phyloP scores from a whole-genome alignment of 2,888 invertebrate genomes.

The Dryobotodes eremita region DNA sequence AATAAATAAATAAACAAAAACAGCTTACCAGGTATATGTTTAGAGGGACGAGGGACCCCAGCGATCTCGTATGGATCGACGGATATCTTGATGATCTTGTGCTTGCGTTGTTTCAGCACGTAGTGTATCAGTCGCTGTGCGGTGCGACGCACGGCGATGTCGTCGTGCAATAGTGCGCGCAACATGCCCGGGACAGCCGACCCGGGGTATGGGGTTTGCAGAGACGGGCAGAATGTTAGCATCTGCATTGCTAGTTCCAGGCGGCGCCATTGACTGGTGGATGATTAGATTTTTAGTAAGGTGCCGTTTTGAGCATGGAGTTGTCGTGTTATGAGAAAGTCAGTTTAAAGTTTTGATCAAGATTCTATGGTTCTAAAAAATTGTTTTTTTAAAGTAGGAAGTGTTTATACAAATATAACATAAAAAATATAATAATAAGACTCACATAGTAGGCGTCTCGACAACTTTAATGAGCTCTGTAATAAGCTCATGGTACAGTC shows the following conservation, averaged over 20 bases:
- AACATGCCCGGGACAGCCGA: slow-evolving; percentile 92
- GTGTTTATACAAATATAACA: neutral
- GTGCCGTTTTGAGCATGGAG: neutral
- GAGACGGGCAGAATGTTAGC: slow-evolving; percentile 93
- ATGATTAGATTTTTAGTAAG: neutral
- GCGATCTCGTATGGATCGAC: slow-evolving; percentile 90
- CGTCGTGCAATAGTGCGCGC: slow-evolving; percentile 93
- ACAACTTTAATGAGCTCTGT: slow-evolving; percentile 89
- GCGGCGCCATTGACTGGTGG: slow-evolving; percentile 95
- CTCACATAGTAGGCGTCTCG: slow-evolving; percentile 85
- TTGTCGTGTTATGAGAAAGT: neutral
- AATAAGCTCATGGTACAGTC: slow-evolving; percentile 90
- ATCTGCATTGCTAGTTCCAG: slow-evolving; percentile 94
- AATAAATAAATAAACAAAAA: neutral
- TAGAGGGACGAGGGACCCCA: slow-evolving; percentile 77
- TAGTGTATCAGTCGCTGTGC: slow-evolving; percentile 92
- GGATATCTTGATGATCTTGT: slow-evolving; percentile 90
- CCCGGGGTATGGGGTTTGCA: slow-evolving; percentile 92
- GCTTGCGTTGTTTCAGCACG: slow-evolving; percentile 94
- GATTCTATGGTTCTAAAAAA: too few relatives aligned
- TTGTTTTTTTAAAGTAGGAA: too few relatives aligned
- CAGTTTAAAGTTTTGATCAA: neutral
- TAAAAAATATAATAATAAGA: neutral
- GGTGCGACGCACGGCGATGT: slow-evolving; percentile 94
- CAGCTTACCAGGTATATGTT: slow-evolving; percentile 80